Base-by-base conservation (phyloP, 2,797 vertebrate genomes). In the Falco columbarius region DNA sequence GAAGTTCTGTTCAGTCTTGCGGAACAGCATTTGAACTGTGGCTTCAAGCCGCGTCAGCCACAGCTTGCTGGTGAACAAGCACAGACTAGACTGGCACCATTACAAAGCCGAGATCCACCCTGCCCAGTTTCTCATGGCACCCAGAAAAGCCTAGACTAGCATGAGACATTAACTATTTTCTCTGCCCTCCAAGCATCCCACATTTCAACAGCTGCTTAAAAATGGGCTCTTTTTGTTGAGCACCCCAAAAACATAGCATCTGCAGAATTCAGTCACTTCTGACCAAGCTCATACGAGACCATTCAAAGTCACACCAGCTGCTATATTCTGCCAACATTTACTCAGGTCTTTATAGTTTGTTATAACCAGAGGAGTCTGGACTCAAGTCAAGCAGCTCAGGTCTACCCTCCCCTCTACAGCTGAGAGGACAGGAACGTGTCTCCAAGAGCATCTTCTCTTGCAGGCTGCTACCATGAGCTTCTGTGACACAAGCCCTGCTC, bases 1-100 rank as follows among this genome's bases (percentile, higher is more conserved):
- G 91, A 95, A 82, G 86, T 21, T 76, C 63, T 80, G 94, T 30
- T 94, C 90, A 55, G 62, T n/a, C 81, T 56, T 14, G 52, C 2
- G 54, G 93, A 74, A 9, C 77, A 86, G 56, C 58, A 23, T 21
- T 24, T 65, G 73, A 75, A 14, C 70, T 18, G 30, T 1, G 32
- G 47, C 83, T 51, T 22, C 68, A 23, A 36, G 58, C 59, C 20
- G 4, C 23, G 6, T 11, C 67, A 70, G 85, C 81, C 68, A 23
- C 62, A 24, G 65, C 56, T 24, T 24, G 40, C 86, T 56, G 74
- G 66, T 4, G 56, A 73, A 46, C 79, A 18, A 54, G 71, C 82
- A 47, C 11, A 6, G 88, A 14, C 40, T 23, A 18, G 17, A 32
- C 22, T 12, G 54, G 82, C 90, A 82, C 51, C 54, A 3, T 4